Conservation (phyloP, 2,797 vertebrate species). For the Iguana delicatissima region DNA sequence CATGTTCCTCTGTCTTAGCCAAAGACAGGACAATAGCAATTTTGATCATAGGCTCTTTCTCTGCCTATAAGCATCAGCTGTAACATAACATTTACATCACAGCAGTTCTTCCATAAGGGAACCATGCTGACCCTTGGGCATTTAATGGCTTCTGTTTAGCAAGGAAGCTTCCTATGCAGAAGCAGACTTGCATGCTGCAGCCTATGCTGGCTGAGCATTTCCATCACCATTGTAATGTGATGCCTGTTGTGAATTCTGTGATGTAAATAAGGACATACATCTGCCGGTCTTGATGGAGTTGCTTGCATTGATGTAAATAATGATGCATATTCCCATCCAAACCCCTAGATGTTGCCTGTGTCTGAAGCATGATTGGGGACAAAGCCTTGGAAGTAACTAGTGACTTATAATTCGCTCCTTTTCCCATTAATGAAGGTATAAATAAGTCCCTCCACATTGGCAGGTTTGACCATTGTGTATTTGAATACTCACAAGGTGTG, state of each 20-base stretch:
- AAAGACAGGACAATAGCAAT: neutral
- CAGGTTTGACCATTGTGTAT: too few relatives aligned
- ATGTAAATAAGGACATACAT: neutral
- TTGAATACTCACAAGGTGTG: too few relatives aligned
- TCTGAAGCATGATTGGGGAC: neutral
- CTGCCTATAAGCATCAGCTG: neutral
- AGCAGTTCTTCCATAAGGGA: neutral
- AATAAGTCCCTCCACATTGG: neutral
- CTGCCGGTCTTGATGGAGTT: neutral
- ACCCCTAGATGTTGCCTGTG: neutral
- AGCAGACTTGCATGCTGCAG: neutral
- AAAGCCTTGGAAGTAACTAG: neutral
- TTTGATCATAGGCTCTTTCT: neutral
- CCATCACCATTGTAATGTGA: neutral
- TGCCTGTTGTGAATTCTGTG: too few relatives aligned
- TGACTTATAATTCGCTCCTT: neutral
- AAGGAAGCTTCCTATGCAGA: neutral
- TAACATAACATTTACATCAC: neutral
- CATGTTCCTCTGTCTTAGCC: neutral
- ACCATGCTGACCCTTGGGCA: constrained; percentile 11
- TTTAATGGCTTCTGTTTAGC: neutral
- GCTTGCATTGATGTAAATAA: neutral
- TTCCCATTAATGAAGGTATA: neutral
- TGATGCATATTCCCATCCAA: neutral
- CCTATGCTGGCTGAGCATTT: neutral